Percentiles rank a stretch among this genome's conserved stretches.
phyloP scores from a whole-genome alignment of 2,888 invertebrate genomes.

The Hesperia comma region DNA sequence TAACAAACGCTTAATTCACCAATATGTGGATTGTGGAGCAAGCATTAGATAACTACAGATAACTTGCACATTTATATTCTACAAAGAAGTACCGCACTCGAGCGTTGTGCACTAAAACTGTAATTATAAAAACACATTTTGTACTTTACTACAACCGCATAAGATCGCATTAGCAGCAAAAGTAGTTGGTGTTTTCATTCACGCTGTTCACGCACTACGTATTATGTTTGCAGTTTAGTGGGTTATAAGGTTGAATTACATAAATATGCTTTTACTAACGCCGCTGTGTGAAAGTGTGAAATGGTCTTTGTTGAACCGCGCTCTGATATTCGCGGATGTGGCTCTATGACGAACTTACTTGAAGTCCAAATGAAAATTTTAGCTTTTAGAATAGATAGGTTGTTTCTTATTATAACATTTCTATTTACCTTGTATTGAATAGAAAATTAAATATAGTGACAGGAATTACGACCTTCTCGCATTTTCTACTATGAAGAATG shows the following conservation, averaged over 20 bases:
- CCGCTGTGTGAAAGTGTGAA: conserved; percentile 24
- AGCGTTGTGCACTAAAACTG: conserved; percentile 27
- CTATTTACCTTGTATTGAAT: too few relatives aligned
- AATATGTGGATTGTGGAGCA: conserved; percentile 21
- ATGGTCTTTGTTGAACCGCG: conserved; percentile 18
- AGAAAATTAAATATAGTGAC: too few relatives aligned
- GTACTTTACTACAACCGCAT: conserved; percentile 43
- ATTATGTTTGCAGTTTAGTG: conserved; percentile 63
- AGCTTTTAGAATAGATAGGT: too few relatives aligned
- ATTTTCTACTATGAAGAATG: too few relatives aligned
- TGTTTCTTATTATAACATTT: too few relatives aligned
- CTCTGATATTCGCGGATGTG: conserved; percentile 4
- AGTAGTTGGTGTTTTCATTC: conserved; percentile 55
- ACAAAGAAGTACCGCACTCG: conserved; percentile 19
- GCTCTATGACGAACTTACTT: not conserved
- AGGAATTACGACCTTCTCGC: too few relatives aligned
- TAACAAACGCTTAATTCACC: conserved; percentile 4
- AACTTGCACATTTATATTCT: conserved; percentile 22
- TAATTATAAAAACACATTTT: conserved; percentile 39
- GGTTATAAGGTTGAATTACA: conserved; percentile 64
- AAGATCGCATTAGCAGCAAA: conserved; percentile 42
- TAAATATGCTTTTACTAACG: conserved; percentile 40
- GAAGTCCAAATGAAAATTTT: too few relatives aligned
- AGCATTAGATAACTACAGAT: conserved; percentile 20
- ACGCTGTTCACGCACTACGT: conserved; percentile 74